Base-by-base conservation (phyloP, 2,113 vertebrate species). In the Semicossyphus pulcher region DNA sequence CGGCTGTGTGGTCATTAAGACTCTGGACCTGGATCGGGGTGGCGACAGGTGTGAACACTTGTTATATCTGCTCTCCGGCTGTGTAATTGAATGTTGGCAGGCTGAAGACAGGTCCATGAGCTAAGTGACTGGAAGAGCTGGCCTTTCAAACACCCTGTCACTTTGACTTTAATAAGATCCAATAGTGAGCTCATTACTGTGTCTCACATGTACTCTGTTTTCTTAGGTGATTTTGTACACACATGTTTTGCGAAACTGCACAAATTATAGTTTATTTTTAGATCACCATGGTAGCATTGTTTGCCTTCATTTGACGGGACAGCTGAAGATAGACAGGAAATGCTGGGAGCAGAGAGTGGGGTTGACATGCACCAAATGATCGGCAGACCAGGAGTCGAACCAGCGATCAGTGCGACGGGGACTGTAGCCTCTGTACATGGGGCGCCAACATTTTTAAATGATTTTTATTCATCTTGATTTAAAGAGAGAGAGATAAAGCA, bases 11-110 rank as follows among this genome's bases (percentile, higher is more conserved):
- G 53, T 47, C 64, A 60, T 80, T 79, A 67, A 23, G 39, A 32
- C 49, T 5, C 12, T 63, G 64, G 62, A 76, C 2, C 36, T 67
- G 49, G 60, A 76, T 73, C n/a, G 73, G 16, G 45, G 44, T 52
- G 62, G 20, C 26, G 31, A 82, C 76, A 80, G 78, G 66, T 84
- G 78, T 82, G 62, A 78, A 78, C 49, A 39, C 72, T 60, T 75
- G 79, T 77, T 59, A 59, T 61, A 21, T 47, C 67, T 42, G 62
- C 4, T 67, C 58, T 25, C 42, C 5, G 23, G 71, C 58, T 66
- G 48, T 39, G 29, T 77, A 81, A 81, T 81, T 80, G 54, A 77
- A 84, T 59, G 80, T 42, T 80, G 75, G 80, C 80, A 82, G 72
- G 49, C 34, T 67, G 66, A 34, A 62, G 78, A 72, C 78, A 81